A percentile compares a stretch with the other conserved stretches of the same genome.
These are phyloP conservation scores for Achroia grisella DNA, from an alignment of 1,140 invertebrate genomes.

Conservation along the genomic window DNA sequence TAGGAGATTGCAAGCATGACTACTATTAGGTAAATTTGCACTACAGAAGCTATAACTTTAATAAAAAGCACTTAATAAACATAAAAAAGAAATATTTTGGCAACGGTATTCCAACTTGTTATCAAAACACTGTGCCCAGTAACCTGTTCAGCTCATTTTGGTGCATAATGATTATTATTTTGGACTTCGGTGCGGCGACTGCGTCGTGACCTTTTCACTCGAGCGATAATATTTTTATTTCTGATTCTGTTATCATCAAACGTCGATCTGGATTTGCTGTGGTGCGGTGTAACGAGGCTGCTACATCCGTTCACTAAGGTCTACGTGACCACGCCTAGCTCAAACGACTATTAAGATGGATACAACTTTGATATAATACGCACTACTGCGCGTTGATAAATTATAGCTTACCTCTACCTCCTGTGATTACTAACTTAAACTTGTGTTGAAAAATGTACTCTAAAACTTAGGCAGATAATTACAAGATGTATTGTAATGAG, in stretches of 20 bases:
- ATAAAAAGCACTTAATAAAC: too few species aligned
- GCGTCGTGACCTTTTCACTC: constrained; percentile 61
- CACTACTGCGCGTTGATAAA: constrained; percentile 38
- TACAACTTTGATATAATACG: constrained; percentile 45
- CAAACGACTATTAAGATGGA: constrained; percentile 35
- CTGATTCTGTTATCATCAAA: constrained; percentile 57
- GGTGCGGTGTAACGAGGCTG: constrained; percentile 43
- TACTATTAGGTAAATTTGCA: too few species aligned
- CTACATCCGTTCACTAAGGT: constrained; percentile 65
- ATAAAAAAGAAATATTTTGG: too few species aligned
- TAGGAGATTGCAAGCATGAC: too few species aligned
- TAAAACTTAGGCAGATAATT: too few species aligned
- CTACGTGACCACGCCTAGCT: constrained; percentile 58
- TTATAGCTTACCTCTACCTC: constrained; percentile 7
- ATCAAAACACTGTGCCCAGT: constrained; percentile 33
- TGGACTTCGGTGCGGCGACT: constrained; percentile 35
- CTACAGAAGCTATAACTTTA: too few species aligned
- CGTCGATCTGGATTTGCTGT: constrained; percentile 53
- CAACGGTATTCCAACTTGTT: constrained; percentile 9
- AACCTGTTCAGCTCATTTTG: constrained; percentile 16
- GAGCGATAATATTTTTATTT: constrained; percentile 40
- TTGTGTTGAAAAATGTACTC: background rate
- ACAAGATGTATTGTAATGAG: too few species aligned
- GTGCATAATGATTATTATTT: constrained; percentile 42
- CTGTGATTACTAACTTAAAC: background rate